Conservation (phyloP, 2,888 invertebrate species). For the Hypsopygia costalis region DNA sequence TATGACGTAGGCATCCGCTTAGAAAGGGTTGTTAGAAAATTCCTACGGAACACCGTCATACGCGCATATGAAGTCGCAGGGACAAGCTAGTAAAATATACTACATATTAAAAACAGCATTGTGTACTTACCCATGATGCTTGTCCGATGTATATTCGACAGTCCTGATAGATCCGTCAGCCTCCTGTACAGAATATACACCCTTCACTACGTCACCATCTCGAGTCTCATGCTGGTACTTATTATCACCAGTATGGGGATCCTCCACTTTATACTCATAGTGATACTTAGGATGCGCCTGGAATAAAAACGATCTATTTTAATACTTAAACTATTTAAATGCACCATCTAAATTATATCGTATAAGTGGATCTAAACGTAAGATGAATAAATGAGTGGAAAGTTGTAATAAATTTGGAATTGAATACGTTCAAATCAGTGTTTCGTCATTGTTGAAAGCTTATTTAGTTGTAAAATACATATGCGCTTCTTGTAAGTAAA, state of each 20-base stretch:
- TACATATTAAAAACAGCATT: too few relatives aligned
- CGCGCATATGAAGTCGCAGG: too few relatives aligned
- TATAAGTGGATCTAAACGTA: constrained; percentile 39
- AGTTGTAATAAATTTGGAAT: constrained; percentile 48
- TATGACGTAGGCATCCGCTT: too few relatives aligned
- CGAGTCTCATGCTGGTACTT: constrained; percentile 81
- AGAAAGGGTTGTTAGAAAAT: too few relatives aligned
- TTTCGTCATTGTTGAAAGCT: too few relatives aligned
- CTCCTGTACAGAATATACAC: constrained; percentile 82
- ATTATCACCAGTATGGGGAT: constrained; percentile 82
- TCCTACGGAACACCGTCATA: too few relatives aligned
- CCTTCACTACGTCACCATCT: constrained; percentile 83
- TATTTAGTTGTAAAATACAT: too few relatives aligned
- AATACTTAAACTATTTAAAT: constrained; percentile 20
- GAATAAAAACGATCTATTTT: constrained; percentile 33
- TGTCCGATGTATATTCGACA: constrained; percentile 81
- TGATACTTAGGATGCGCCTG: constrained; percentile 81
- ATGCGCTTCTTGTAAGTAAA: too few relatives aligned
- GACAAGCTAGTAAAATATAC: too few relatives aligned
- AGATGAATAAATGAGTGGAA: constrained; percentile 57
- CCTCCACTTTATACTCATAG: constrained; percentile 82
- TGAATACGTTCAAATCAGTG: constrained; percentile 33
- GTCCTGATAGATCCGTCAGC: constrained; percentile 81
- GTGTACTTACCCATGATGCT: constrained; percentile 79
- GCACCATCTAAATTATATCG: constrained; percentile 19